A percentile compares a stretch with the other conserved stretches of the same genome.
Evolutionary conservation across 2,797 vertebrate species (phyloP).

Genomic region (Hylomyscus alleni): DNA sequence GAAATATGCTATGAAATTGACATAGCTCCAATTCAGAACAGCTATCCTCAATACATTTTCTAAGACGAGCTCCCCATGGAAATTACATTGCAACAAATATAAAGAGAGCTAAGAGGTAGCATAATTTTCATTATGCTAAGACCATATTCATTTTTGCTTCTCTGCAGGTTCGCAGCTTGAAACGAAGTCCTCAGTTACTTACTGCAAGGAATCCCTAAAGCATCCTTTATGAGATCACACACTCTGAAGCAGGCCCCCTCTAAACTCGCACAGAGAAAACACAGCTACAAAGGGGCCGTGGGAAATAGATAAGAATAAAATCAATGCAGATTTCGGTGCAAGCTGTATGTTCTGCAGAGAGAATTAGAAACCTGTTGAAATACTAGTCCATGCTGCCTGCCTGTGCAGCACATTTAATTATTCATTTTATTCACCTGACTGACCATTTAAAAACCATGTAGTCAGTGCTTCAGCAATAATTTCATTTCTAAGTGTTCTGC

Average conservation of each 20-base stretch:
- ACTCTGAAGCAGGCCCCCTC: not conserved
- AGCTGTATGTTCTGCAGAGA: conserved; percentile 53
- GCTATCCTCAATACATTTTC: not conserved
- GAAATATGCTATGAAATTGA: conserved; percentile 34
- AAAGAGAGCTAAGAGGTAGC: not conserved
- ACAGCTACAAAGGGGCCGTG: not conserved
- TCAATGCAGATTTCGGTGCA: not conserved
- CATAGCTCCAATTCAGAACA: not conserved
- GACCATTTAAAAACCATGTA: conserved; percentile 82
- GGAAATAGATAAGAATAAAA: conserved; percentile 61
- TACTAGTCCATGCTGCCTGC: conserved; percentile 58
- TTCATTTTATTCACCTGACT: conserved; percentile 84
- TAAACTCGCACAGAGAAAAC: not conserved
- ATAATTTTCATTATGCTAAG: conserved; percentile 12
- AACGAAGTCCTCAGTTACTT: conserved; percentile 38
- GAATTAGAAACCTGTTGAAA: conserved; percentile 70
- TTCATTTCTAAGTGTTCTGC: conserved; percentile 83
- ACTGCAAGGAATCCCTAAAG: not conserved
- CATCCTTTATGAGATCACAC: not conserved
- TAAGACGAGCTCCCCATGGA: conserved; percentile 56
- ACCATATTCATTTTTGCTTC: not conserved
- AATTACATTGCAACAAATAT: conserved; percentile 36
- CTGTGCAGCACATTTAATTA: conserved; percentile 80
- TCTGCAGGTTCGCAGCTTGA: not conserved
- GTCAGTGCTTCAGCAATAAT: conserved; percentile 81